A percentile compares a stretch with the other conserved stretches of the same genome.
Evolutionary conservation across 2,797 vertebrate species (phyloP).

Genomic region (Pseudocheirus occidentalis): DNA sequence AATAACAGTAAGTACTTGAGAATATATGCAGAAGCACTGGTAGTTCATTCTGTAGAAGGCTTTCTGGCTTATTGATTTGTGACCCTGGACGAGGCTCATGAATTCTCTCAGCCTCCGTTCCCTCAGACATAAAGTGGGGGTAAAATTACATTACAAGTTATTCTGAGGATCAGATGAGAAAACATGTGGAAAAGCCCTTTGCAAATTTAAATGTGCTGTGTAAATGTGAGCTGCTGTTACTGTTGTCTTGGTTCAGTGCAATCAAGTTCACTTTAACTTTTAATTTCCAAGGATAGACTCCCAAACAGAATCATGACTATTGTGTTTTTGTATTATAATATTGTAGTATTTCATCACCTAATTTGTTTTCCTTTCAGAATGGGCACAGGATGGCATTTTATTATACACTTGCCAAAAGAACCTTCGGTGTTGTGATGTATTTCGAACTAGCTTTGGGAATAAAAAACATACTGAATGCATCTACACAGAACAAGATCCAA

Average conservation of each 20-base stretch:
- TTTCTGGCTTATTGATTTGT: neutral
- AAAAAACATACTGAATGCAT: constrained; percentile 85
- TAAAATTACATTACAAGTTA: neutral
- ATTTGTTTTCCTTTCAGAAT: constrained; percentile 87
- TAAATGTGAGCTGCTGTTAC: neutral
- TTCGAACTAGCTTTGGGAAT: constrained; percentile 87
- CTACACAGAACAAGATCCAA: constrained; percentile 90
- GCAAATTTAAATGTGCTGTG: neutral
- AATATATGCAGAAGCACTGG: neutral
- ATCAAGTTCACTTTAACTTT: constrained; percentile 2
- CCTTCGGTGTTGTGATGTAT: constrained; percentile 90
- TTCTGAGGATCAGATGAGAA: neutral
- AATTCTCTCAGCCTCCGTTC: neutral
- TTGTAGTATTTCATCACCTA: constrained; percentile 3
- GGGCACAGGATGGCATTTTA: constrained; percentile 91
- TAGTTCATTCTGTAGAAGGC: constrained; percentile 22
- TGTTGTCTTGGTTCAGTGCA: neutral
- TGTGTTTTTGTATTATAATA: neutral
- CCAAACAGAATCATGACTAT: neutral
- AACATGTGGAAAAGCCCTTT: neutral
- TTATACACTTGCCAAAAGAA: constrained; percentile 92
- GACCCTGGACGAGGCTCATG: neutral
- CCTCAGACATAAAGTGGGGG: neutral
- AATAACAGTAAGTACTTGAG: constrained; percentile 3
- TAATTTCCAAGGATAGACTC: constrained; percentile 23